Base-by-base conservation (phyloP, 2,113 vertebrate species). In the Alectura lathami region DNA sequence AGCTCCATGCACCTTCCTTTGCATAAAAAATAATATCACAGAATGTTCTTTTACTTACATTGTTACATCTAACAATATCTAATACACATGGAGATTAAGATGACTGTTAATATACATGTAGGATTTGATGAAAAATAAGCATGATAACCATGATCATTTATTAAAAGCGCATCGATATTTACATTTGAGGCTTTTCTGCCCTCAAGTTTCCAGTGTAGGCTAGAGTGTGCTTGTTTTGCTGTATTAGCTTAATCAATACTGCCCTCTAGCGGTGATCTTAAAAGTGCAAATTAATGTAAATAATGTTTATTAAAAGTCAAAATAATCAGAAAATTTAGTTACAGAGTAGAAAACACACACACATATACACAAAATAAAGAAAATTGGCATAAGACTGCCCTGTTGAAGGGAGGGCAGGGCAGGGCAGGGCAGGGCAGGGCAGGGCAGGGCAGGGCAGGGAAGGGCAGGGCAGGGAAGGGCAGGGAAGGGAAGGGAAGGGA, bases 211-310 rank as follows among this genome's bases (percentile, higher is more conserved):
- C 83, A 48, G 56, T 34, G 80, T 85, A 81, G 85, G 79, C 90
- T 64, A 77, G 69, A 78, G 80, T 60, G 91, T 53, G 9, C 60
- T 72, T 40, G 83, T 81, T 50, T 72, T 80, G 84, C 53, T 70
- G 27, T 5, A 45, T 38, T 95, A 77, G 79, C 94, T 92, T 92
- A 68, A 94, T 88, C 94, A 81, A 84, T 93, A 79, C 67, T 93
- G 96, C 96, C 96, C 95, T 95, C 97, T 98, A 96, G 97, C 21
- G 97, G 97, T 76, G 34, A n/a, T 57, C 40, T 40, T 48, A 63
- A 87, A 83, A 94, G 75, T 53, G 69, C 42, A 96, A 79, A 94
- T 83, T 60, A 89, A 92, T 80, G 47, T 80, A 87, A 91, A 83
- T 85, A 70, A 78, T 23, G n/a, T 21, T 62, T 88, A 79, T 79